These are phyloP conservation scores for Semicossyphus pulcher DNA, from an alignment of 2,113 vertebrate species.

Conservation along the genomic window DNA sequence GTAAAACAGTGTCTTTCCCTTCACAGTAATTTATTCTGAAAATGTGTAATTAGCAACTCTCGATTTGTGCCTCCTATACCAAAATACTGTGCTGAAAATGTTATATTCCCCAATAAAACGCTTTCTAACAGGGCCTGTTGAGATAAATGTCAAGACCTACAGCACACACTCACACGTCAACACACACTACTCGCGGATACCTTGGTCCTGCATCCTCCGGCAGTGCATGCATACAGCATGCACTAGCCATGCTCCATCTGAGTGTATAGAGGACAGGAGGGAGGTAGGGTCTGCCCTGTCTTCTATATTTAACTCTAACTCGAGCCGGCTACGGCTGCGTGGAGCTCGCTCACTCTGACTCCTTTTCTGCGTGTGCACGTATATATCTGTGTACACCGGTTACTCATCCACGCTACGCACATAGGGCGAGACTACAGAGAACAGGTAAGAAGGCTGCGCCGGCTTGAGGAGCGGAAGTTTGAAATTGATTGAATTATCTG, in stretches of 20 bases:
- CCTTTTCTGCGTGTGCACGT: too few species aligned
- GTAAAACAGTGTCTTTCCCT: background rate
- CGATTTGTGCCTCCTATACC: background rate
- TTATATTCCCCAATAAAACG: background rate
- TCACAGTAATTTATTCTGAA: background rate
- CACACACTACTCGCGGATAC: background rate
- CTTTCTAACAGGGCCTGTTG: background rate
- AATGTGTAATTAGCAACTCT: background rate
- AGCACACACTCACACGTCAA: background rate
- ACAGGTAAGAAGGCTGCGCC: constrained; percentile 37
- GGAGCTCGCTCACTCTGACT: background rate
- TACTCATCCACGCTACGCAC: background rate
- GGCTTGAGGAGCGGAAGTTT: background rate
- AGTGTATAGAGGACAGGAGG: constrained; percentile 25
- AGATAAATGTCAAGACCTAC: background rate
- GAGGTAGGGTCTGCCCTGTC: constrained; percentile 24
- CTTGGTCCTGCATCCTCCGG: constrained; percentile 27
- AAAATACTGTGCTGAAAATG: constrained; percentile 10
- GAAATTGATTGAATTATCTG: too few species aligned
- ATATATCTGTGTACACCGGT: background rate
- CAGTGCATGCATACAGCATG: constrained; percentile 42
- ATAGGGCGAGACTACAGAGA: background rate
- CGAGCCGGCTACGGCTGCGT: background rate
- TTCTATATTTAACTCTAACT: constrained; percentile 74
- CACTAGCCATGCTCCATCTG: constrained; percentile 50